Evolutionary conservation across 1,140 invertebrate genomes (phyloP), one percentile per base, ranked within the genome.

Genomic region (Cherax destructor): DNA sequence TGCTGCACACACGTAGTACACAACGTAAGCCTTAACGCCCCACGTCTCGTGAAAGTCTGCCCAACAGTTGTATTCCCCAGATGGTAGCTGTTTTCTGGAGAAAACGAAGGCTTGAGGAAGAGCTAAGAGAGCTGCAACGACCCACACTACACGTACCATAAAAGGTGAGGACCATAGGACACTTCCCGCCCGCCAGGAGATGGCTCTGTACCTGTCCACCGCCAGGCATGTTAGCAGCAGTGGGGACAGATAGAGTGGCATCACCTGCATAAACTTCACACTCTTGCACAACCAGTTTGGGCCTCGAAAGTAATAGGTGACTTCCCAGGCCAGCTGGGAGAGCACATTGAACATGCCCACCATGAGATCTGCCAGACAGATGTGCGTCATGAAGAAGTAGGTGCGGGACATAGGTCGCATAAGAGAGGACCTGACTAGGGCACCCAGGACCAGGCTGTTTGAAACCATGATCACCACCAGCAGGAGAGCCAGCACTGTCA

Each of bases 211-310:
- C 74, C 85, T 76, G 76, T 87, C 85, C 24, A 87, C 18, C 76
- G 85, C 85, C 21, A 87, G 85, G 56, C 85, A 87, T 52, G 85
- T 61, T 10, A 87, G 76, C 50, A 87, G 76, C 49, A 87, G 85
- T 50, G 85, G 85, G 4, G 85, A 87, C 50, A 87, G 56, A 56
- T 87, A 87, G 18, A 87, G 30, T 13, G 85, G 85, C 85, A 87
- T 87, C 56, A 87, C 85, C 85, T 87, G 85, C 77, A 87, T 24
- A 56, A 87, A 87, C 56, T 87, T 87, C 3, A 87, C 85, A 41
- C 52, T 59, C 30, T 87, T 87, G 30, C 85, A 87, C 7, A 87
- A 56, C 85, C 85, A 87, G 76, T 87, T 87, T n/a, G 85, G 85
- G 21, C 85, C 85, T 9, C 50, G 76, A 56, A 87, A 87, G 52